phyloP scores from a whole-genome alignment of 2,797 vertebrate species.

The Eulemur mongoz region DNA sequence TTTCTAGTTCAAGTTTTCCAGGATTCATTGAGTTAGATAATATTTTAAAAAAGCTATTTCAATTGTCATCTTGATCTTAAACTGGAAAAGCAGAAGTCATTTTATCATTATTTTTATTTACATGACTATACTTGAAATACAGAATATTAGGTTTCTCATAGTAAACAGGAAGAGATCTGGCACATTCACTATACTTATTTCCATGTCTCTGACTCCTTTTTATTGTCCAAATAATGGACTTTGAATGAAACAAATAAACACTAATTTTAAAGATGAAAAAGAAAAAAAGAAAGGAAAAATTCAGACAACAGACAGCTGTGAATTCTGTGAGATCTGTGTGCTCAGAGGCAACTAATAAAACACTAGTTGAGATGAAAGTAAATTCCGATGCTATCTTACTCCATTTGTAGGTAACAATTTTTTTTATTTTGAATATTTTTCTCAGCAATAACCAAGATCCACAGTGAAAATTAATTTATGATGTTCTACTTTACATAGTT shows the following conservation, averaged over 20 bases:
- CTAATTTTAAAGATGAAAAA: constrained; percentile 26
- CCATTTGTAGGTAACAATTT: constrained; percentile 21
- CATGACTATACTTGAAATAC: background rate
- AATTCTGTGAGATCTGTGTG: background rate
- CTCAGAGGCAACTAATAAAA: constrained; percentile 29
- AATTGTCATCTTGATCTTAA: constrained; percentile 34
- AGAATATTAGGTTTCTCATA: background rate
- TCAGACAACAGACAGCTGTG: background rate
- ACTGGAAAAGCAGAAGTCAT: background rate
- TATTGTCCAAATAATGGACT: constrained; percentile 18
- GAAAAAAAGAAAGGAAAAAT: background rate
- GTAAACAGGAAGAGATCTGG: background rate
- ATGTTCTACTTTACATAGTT: background rate
- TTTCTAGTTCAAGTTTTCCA: constrained; percentile 39
- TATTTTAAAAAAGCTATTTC: background rate
- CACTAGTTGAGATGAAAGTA: constrained; percentile 44
- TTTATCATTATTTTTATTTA: constrained; percentile 1
- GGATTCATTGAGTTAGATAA: background rate
- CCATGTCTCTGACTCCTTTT: background rate
- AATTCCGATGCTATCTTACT: background rate
- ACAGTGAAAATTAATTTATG: constrained; percentile 33
- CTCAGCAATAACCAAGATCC: background rate
- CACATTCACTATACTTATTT: background rate
- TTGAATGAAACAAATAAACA: constrained; percentile 11
- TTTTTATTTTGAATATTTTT: constrained; percentile 13